Conservation (phyloP, 1,140 invertebrate genomes). For the Eufriesea mexicana region DNA sequence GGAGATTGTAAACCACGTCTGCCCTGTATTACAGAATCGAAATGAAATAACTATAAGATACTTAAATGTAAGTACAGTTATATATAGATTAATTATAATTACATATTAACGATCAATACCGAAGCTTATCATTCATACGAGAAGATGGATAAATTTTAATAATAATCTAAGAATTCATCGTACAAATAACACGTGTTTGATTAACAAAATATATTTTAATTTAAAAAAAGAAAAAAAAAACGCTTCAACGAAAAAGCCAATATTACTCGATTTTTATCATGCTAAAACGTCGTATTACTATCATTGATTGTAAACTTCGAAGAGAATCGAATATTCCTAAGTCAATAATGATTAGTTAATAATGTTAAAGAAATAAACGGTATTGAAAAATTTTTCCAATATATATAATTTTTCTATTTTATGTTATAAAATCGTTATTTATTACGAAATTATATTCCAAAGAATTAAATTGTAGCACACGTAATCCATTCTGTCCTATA, state of each 20-base stretch:
- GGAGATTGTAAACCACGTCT: constrained; percentile 23
- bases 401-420: neutral
- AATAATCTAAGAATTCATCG: constrained; percentile 10
- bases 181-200: constrained; percentile 4
- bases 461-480: neutral
- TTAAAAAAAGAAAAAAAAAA: neutral
- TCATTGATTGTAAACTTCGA: constrained; percentile 1
- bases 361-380: constrained; percentile 9
- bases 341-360: constrained; percentile 8
- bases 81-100: constrained; percentile 18
- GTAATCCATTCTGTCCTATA: neutral
- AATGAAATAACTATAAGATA: constrained; percentile 21
- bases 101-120: constrained; percentile 10
- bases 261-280: neutral
- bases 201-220: neutral
- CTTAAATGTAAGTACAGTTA: constrained; percentile 24
- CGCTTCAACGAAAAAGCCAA: neutral
- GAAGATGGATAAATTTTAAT: neutral
- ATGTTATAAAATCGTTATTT: constrained; percentile 8
- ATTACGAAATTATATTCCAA: neutral
- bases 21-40: constrained; percentile 27
- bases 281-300: neutral
- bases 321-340: constrained; percentile 24
- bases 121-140: constrained; percentile 24
- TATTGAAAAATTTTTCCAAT: neutral